Base-by-base conservation (phyloP, 2,888 invertebrate genomes). In the Nemotelus nigrinus region DNA sequence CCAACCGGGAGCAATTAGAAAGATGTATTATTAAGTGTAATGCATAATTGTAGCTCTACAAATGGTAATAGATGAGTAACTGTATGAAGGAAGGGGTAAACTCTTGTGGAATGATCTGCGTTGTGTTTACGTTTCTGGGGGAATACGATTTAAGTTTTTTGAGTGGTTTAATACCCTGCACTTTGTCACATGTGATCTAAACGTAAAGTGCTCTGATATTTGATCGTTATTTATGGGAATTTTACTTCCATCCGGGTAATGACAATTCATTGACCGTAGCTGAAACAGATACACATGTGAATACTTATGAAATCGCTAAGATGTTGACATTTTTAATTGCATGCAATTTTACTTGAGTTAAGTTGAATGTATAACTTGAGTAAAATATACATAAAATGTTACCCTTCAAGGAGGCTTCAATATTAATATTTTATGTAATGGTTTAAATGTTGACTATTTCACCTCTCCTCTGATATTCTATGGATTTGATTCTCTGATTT, bases 141-240 rank as follows among this genome's bases (percentile, higher is more conserved):
- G 72, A 58, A 58, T 48, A 72, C 60, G 45, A 58, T 10, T 45
- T 72, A 47, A 44, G 7, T 39, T 4, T 25, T 60, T 74, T 74
- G 63, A 74, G 63, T 74, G 74, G 60, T 57, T 10, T 60, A 50
- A 48, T 74, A 74, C 48, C 63, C 63, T 74, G 74, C 74, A 50
- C 74, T 74, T 74, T 74, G 74, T 74, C 74, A 74, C 72, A 58
- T 72, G 60, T 74, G 74, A 60, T 60, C 72, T 39, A 47, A 44
- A 47, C 25, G 8, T 44, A 60, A 55, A 47, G 44, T 39, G 39
- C 57, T n/a, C 63, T 70, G 70, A 70, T 55, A 74, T 63, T 74
- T 74, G 65, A 77, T 77, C 58, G 39, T 77, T 67, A 79, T 79
- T 79, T 79, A 79, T 79, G 68, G 72, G 77, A 79, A 77, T 47